A percentile compares a stretch with the other conserved stretches of the same genome.
Conservation (phyloP, 2,888 invertebrate genomes). For the Zhuqinia jingwanae region DNA sequence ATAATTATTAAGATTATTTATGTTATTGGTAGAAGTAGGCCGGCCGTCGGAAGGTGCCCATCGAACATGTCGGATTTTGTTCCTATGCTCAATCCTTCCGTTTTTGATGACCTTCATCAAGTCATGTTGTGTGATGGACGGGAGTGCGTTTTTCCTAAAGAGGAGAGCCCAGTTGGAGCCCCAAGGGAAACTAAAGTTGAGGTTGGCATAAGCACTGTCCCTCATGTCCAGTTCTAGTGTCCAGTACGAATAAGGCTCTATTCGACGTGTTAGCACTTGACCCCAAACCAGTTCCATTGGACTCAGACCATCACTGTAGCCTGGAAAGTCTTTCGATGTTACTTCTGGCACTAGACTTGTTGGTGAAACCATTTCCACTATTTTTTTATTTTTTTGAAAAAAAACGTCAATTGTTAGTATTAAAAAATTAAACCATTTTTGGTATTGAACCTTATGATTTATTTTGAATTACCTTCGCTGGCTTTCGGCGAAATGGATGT, state of each 20-base stretch:
- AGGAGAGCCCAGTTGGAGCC: conserved; percentile 97
- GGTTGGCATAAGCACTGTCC: conserved; percentile 87
- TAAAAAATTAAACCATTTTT: too few relatives aligned
- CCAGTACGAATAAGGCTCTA: conserved; percentile 96
- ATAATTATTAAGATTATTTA: conserved; percentile 33
- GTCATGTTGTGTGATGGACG: conserved; percentile 98
- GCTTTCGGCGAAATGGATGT: conserved; percentile 84
- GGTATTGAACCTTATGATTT: too few relatives aligned
- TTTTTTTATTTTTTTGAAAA: not conserved
- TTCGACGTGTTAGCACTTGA: conserved; percentile 89
- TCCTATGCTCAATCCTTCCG: conserved; percentile 79
- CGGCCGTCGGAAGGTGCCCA: conserved; percentile 71
- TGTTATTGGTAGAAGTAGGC: conserved; percentile 60
- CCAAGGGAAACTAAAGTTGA: conserved; percentile 95
- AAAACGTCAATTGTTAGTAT: too few relatives aligned
- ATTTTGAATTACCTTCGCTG: conserved; percentile 86
- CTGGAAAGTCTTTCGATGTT: conserved; percentile 76
- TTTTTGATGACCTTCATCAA: conserved; percentile 95
- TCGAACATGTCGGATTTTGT: conserved; percentile 77
- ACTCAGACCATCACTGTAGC: conserved; percentile 76
- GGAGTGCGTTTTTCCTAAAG: conserved; percentile 95
- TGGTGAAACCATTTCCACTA: conserved; percentile 78
- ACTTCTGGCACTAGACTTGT: conserved; percentile 79
- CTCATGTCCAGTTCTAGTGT: conserved; percentile 88
- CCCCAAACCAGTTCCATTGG: conserved; percentile 87